Conservation (phyloP, 1,140 invertebrate species). For the Argopecten irradians region DNA sequence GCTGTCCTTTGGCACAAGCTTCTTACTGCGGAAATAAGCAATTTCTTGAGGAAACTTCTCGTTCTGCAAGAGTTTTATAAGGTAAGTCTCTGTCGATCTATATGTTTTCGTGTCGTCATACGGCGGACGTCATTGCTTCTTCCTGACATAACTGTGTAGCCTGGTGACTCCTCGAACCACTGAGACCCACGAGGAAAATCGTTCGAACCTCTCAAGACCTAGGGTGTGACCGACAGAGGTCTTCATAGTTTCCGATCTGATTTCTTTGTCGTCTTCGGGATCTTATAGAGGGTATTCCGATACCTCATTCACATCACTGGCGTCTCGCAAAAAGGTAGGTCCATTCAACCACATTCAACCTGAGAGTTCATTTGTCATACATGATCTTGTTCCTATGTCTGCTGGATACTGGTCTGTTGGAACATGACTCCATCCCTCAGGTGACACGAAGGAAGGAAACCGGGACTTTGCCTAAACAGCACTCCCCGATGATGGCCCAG, state of each 20-base stretch:
- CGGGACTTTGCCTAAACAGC: constrained; percentile 40
- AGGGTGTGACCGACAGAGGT: not conserved
- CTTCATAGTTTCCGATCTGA: constrained; percentile 29
- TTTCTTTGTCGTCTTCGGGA: constrained; percentile 32
- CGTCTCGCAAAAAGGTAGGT: constrained; percentile 5
- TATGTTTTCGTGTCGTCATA: not conserved
- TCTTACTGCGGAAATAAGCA: not conserved
- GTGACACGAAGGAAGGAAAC: constrained; percentile 29
- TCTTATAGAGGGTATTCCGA: not conserved
- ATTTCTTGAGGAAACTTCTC: constrained; percentile 33
- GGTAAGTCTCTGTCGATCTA: not conserved
- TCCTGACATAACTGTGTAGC: not conserved
- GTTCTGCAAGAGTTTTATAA: constrained; percentile 28
- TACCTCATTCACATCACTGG: not conserved
- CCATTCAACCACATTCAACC: constrained; percentile 39
- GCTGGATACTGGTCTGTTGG: constrained; percentile 42
- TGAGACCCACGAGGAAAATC: constrained; percentile 28
- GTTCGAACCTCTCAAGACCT: constrained; percentile 13
- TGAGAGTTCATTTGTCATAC: not conserved
- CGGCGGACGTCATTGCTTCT: not conserved
- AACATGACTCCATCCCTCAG: constrained; percentile 39
- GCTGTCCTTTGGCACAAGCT: constrained; percentile 7
- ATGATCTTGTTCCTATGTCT: constrained; percentile 35
- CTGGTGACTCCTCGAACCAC: not conserved
- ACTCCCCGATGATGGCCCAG: constrained; percentile 54